Conservation (phyloP, 2,888 invertebrate species). For the Erebia palarica region DNA sequence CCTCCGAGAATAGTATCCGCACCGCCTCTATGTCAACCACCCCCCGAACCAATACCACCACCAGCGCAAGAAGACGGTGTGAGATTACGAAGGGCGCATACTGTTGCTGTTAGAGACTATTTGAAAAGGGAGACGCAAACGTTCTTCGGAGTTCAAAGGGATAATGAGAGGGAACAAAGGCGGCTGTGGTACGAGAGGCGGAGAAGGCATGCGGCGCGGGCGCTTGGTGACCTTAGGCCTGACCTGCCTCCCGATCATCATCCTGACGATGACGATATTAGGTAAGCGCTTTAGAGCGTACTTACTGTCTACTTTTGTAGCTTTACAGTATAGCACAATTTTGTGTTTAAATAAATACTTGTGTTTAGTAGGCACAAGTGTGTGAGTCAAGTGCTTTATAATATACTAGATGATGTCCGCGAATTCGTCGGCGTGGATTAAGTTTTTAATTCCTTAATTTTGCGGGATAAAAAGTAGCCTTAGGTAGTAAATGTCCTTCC, state of each 20-base stretch:
- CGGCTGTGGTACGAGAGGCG: constrained; percentile 91
- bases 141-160: constrained; percentile 93
- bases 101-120: constrained; percentile 82
- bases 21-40: constrained; percentile 58
- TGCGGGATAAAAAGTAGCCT: no score
- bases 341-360: no score
- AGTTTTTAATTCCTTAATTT: no score
- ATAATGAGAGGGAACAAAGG: constrained; percentile 87
- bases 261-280: constrained; percentile 83
- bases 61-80: constrained; percentile 73
- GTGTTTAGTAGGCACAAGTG: no score
- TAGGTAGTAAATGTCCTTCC: no score
- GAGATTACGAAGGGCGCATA: constrained; percentile 71
- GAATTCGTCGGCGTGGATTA: no score
- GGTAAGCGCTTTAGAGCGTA: constrained; percentile 51
- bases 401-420: no score
- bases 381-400: not conserved
- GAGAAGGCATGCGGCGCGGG: constrained; percentile 89
- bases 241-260: constrained; percentile 84
- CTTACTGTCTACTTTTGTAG: not conserved
- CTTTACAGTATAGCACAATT: no score
- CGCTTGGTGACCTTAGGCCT: constrained; percentile 82
- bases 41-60: constrained; percentile 63
- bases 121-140: constrained; percentile 91
- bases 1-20: constrained; percentile 71